Base-by-base conservation (phyloP, 2,888 invertebrate species). In the Blastobasis lacticolella region DNA sequence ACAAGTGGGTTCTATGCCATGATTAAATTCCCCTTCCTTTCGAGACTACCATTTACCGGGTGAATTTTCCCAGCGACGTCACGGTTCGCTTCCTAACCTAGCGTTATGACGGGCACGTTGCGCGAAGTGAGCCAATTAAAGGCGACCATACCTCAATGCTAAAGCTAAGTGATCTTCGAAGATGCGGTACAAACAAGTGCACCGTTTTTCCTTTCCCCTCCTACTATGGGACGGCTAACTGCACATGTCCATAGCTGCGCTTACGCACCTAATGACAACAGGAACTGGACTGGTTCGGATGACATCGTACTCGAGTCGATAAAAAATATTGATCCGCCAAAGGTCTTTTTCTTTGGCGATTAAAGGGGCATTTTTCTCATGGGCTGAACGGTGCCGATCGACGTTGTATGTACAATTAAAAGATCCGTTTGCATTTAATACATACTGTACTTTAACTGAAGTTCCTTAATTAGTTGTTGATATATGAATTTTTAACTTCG, bases 261-360 rank as follows among this genome's bases (percentile, higher is more conserved):
- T 23, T 10, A 23, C 7, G 45, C 10, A 46, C 54, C 66, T 76
- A 72, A 75, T 69, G 71, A 73, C 65, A 61, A 67, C 75, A 77
- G 72, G 72, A 75, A 74, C 71, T 64, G 60, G 64, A 73, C 76
- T 69, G 69, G 73, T 69, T 64, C 54, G 62, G 62, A 60, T 64
- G 66, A 57, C 61, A 59, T 54, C 45, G 49, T 56, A 54, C 52
- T 51, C 53, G 57, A 52, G 52, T 54, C 48, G 58, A 53, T 56
- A 59, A 64, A 68, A 71, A 66, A 65, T 48, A 51, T 51, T 51
- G 49, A 49, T 51, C 49, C 51, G 51, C 40, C 44, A 49, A 38
- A 36, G 38, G 38, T 45, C 37, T 49, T 51, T 38, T 51, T 50
- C n/a, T 50, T 40, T 4, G 37, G 23, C 23, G 23, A 23, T 23